Conservation (phyloP, 1,140 invertebrate species). For the Philaenus spumarius region DNA sequence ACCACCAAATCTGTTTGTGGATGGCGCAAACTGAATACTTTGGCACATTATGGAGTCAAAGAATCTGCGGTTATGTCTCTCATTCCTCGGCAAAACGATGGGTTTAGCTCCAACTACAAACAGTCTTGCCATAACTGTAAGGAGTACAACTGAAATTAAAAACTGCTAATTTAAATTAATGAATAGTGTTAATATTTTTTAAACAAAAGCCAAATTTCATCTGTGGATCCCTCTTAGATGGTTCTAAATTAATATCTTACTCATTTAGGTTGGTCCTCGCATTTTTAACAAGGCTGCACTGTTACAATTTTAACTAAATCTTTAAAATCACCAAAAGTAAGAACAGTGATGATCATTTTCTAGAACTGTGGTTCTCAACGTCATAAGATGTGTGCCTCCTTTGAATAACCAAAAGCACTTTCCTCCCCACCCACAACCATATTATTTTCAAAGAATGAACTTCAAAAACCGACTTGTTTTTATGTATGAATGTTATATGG, state of each 20-base stretch:
- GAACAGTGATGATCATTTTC: no score
- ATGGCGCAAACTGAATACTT: slow-evolving; percentile 86
- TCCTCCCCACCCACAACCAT: no score
- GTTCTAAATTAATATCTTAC: slow-evolving; percentile 24
- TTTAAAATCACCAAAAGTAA: no score
- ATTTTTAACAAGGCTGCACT: no score
- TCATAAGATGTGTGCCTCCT: no score
- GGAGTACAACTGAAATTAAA: slow-evolving; percentile 15
- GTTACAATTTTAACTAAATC: neutral
- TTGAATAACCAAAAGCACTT: no score
- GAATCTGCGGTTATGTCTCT: slow-evolving; percentile 92
- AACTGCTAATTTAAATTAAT: neutral
- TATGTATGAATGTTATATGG: no score
- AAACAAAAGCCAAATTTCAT: slow-evolving; percentile 1
- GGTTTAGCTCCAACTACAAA: slow-evolving; percentile 69
- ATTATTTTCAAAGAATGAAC: no score
- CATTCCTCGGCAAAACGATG: slow-evolving; percentile 80
- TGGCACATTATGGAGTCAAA: slow-evolving; percentile 89
- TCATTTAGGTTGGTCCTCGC: no score
- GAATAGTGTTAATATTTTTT: neutral
- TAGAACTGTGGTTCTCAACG: no score
- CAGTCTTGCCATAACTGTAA: slow-evolving; percentile 73
- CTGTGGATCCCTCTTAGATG: slow-evolving; percentile 15
- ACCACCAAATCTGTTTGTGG: slow-evolving; percentile 83
- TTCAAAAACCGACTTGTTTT: no score